phyloP scores from a whole-genome alignment of 2,797 vertebrate species.

The Cyprinodon diabolis region DNA sequence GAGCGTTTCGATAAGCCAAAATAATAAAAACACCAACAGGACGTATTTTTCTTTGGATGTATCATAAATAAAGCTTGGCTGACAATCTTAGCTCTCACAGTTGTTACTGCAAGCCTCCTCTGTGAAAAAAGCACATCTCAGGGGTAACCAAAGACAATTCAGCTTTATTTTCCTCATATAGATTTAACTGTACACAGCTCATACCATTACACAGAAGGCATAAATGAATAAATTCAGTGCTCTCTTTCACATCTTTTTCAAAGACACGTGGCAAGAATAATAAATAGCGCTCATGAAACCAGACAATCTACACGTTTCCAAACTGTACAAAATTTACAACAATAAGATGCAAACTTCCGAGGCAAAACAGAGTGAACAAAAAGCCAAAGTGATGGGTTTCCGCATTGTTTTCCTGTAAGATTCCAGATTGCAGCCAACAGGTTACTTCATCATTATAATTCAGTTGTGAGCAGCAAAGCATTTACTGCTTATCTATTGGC shows the following conservation, averaged over 20 bases:
- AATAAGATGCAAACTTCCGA: conserved; percentile 76
- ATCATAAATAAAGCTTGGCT: conserved; percentile 61
- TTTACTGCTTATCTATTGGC: conserved; percentile 4
- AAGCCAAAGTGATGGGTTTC: conserved; percentile 40
- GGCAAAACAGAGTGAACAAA: conserved; percentile 72
- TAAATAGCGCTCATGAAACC: conserved; percentile 90
- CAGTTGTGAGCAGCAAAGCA: conserved; percentile 6
- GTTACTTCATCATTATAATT: conserved; percentile 14
- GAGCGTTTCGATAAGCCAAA: conserved; percentile 74
- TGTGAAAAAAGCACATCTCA: conserved; percentile 25
- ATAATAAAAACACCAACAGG: conserved; percentile 75
- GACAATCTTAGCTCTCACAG: conserved; percentile 57
- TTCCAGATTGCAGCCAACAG: conserved; percentile 26
- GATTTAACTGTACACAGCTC: conserved; percentile 90
- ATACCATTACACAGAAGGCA: conserved; percentile 92
- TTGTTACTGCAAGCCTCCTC: conserved; percentile 27
- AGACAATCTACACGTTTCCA: conserved; percentile 86
- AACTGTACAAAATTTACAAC: conserved; percentile 98
- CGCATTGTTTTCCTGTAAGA: conserved; percentile 17
- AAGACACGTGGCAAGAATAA: conserved; percentile 88
- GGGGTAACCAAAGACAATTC: conserved; percentile 85
- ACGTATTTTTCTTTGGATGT: conserved; percentile 66
- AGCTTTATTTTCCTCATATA: conserved; percentile 90
- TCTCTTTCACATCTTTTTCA: conserved; percentile 84
- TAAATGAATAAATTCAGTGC: conserved; percentile 88